A percentile compares a stretch with the other conserved stretches of the same genome.
These are phyloP conservation scores for Rhabdomys dilectus DNA, from an alignment of 2,113 vertebrate species.

Conservation along the genomic window DNA sequence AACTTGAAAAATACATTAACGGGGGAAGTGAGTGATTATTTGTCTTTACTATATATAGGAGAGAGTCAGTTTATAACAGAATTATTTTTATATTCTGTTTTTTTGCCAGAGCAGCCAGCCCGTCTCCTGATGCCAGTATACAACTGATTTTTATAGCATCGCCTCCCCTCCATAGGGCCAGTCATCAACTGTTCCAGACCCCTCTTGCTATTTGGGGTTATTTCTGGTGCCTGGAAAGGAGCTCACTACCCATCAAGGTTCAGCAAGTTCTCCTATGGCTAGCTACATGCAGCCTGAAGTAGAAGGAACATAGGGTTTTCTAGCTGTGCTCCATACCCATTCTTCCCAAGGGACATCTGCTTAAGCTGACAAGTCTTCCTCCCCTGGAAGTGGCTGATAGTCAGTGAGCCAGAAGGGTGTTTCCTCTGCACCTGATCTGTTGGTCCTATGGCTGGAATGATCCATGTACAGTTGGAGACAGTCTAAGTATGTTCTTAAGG, in stretches of 20 bases:
- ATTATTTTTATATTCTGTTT: conserved; percentile 69
- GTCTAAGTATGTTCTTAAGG: too few relatives aligned
- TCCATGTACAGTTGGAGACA: not conserved
- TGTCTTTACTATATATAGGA: conserved; percentile 66
- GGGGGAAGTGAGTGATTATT: conserved; percentile 59
- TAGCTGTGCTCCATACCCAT: not conserved
- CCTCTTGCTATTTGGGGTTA: not conserved
- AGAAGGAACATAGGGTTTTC: not conserved
- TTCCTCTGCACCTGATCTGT: not conserved
- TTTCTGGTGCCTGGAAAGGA: not conserved
- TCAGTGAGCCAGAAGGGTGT: conserved; percentile 12
- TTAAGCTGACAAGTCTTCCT: not conserved
- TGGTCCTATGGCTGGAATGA: not conserved
- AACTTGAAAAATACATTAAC: conserved; percentile 52
- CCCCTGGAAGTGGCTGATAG: not conserved
- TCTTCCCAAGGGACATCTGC: not conserved
- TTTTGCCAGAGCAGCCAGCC: conserved; percentile 37
- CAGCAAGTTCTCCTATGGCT: not conserved
- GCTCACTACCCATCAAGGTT: not conserved
- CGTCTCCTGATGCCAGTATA: conserved; percentile 13
- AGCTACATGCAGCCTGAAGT: too few relatives aligned
- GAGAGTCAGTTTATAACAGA: conserved; percentile 29
- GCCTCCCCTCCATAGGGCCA: conserved; percentile 1
- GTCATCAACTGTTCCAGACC: conserved; percentile 21
- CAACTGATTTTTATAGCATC: conserved; percentile 58